A percentile compares a stretch with the other conserved stretches of the same genome.
Evolutionary conservation across 30 jellyfish, hydroid and myxozoan genomes (phyloP).

Genomic region (Aurelia coerulea): DNA sequence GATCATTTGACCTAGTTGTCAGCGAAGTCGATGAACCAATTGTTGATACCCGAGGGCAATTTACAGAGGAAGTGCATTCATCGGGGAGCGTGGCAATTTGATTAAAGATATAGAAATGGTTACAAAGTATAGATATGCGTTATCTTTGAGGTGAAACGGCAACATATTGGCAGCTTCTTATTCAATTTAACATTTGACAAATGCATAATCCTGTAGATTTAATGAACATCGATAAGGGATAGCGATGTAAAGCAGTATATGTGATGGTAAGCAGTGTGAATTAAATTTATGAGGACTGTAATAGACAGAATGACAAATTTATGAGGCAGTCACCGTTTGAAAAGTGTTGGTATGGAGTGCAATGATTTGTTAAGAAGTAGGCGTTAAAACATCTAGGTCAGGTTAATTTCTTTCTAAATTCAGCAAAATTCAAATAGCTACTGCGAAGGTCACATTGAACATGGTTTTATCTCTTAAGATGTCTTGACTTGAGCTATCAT

Average conservation of each 20-base stretch:
- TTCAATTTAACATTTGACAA: neutral
- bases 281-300: neutral
- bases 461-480: too few relatives aligned
- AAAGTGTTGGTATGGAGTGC: neutral
- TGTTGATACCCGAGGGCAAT: too few relatives aligned
- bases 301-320: neutral
- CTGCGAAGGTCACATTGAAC: too few relatives aligned
- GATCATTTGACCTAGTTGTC: too few relatives aligned
- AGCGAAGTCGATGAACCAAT: too few relatives aligned
- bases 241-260: neutral
- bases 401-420: too few relatives aligned
- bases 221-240: slow-evolving; percentile 2
- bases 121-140: neutral
- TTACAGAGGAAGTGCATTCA: too few relatives aligned
- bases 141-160: slow-evolving; percentile 3
- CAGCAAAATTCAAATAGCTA: too few relatives aligned
- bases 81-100: too few relatives aligned
- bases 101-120: too few relatives aligned
- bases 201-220: neutral
- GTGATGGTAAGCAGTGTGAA: slow-evolving; percentile 1
- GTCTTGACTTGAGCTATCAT: too few relatives aligned
- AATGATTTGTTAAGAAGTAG: neutral
- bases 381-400: too few relatives aligned
- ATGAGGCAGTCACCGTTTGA: neutral
- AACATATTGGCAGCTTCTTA: neutral